phyloP scores from a whole-genome alignment of 1,140 invertebrate species.

The Lepidurus arcticus region DNA sequence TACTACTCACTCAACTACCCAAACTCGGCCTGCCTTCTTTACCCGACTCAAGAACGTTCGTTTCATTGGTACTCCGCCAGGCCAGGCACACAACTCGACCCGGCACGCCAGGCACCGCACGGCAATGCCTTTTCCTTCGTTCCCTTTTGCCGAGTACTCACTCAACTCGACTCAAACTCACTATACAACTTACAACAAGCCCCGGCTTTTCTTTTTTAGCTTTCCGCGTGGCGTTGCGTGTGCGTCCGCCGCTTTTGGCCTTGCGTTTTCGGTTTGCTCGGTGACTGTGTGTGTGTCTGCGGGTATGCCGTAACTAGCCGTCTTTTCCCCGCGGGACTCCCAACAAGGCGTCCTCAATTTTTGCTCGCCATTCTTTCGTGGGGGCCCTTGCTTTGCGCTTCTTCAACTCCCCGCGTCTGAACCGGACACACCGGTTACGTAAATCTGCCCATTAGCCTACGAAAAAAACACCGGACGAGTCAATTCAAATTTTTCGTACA shows the following conservation, averaged over 20 bases:
- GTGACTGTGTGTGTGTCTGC: too few species aligned
- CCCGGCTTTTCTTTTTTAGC: neutral
- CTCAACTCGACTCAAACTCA: neutral
- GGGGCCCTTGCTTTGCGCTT: neutral
- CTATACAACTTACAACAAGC: neutral
- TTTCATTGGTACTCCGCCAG: neutral
- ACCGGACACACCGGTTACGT: neutral
- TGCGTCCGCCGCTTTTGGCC: too few species aligned
- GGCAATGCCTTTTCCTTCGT: neutral
- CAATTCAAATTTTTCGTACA: too few species aligned
- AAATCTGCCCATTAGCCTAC: too few species aligned
- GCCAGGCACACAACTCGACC: neutral
- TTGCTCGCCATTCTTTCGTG: neutral
- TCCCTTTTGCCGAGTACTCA: neutral
- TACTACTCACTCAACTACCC: constrained; percentile 14
- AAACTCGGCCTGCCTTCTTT: constrained; percentile 14
- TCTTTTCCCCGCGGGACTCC: constrained; percentile 2
- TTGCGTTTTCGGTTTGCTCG: too few species aligned
- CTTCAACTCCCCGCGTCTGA: neutral
- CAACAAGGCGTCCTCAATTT: neutral
- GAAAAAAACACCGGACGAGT: too few species aligned
- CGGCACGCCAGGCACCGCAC: constrained; percentile 15
- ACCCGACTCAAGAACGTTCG: constrained; percentile 20
- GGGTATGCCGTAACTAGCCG: neutral
- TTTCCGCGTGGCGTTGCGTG: neutral